Conservation (phyloP, 2,888 invertebrate genomes). For the Myopa tessellatipennis region DNA sequence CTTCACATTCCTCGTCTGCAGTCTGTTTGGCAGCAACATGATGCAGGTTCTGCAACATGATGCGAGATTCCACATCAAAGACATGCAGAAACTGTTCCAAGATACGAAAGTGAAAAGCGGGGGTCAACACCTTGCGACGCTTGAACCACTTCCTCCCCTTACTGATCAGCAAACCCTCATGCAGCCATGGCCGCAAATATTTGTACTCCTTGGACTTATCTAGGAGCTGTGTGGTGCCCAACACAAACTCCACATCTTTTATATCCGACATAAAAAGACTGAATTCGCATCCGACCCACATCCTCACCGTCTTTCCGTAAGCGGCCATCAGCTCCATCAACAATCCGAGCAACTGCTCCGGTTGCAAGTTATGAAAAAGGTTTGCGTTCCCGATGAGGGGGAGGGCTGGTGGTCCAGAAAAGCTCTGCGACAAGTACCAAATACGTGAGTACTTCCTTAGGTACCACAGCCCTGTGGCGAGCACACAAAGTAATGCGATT, state of each 20-base stretch:
- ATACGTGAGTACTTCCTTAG: conserved; percentile 38
- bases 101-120: conserved; percentile 82
- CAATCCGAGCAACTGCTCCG: conserved; percentile 60
- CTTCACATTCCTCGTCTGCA: conserved; percentile 70
- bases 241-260: conserved; percentile 50
- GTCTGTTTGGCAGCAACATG: conserved; percentile 43
- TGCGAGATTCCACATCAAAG: conserved; percentile 73
- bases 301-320: conserved; percentile 52
- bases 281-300: conserved; percentile 50
- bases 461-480: not conserved
- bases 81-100: conserved; percentile 76
- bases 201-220: conserved; percentile 51
- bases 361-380: conserved; percentile 66
- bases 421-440: conserved; percentile 45
- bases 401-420: conserved; percentile 63
- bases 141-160: conserved; percentile 72
- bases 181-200: conserved; percentile 52
- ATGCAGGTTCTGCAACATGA: conserved; percentile 66
- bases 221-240: conserved; percentile 47
- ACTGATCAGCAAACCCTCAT: conserved; percentile 55
- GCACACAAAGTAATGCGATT: not conserved
- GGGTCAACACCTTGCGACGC: conserved; percentile 77
- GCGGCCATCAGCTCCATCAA: conserved; percentile 63
- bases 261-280: conserved; percentile 51
- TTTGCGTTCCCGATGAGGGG: conserved; percentile 71